Conservation (phyloP, 2,797 vertebrate species). For the Neosilurus hyrtlii region DNA sequence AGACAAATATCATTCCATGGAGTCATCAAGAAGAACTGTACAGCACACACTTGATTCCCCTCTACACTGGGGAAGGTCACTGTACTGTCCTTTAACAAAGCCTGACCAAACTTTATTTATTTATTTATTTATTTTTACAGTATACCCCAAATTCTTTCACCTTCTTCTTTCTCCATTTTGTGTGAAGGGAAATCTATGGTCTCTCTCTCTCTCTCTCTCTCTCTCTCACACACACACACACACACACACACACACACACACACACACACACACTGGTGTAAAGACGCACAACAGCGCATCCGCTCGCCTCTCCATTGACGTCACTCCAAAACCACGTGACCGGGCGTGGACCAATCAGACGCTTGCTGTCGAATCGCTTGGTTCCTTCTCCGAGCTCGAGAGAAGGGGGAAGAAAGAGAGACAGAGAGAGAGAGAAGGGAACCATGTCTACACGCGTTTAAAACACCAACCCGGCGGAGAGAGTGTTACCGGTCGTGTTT, state of each 20-base stretch:
- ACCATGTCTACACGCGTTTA: conserved; percentile 63
- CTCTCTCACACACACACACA: conserved; percentile 12
- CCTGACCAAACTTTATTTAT: background rate
- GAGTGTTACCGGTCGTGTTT: conserved; percentile 42
- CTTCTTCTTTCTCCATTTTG: conserved; percentile 53
- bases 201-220: background rate
- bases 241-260: conserved; percentile 58
- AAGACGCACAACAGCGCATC: conserved; percentile 76
- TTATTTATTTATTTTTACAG: background rate
- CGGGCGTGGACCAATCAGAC: conserved; percentile 78
- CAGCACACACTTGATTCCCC: background rate
- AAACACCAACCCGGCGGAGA: conserved; percentile 59
- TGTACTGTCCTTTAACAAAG: too few species aligned
- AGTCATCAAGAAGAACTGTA: background rate
- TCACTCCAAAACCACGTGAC: conserved; percentile 86
- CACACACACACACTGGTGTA: conserved; percentile 61
- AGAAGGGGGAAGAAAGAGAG: conserved; percentile 62
- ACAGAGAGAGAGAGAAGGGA: conserved; percentile 65
- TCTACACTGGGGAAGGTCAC: background rate
- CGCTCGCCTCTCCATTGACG: conserved; percentile 87
- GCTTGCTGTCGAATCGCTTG: conserved; percentile 64
- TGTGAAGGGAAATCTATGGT: conserved; percentile 13
- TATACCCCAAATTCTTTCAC: conserved; percentile 20
- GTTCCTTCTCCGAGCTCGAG: conserved; percentile 71
- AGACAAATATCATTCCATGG: background rate